Base-by-base conservation (phyloP, 2,888 invertebrate species). In the Choreutis nemorana region DNA sequence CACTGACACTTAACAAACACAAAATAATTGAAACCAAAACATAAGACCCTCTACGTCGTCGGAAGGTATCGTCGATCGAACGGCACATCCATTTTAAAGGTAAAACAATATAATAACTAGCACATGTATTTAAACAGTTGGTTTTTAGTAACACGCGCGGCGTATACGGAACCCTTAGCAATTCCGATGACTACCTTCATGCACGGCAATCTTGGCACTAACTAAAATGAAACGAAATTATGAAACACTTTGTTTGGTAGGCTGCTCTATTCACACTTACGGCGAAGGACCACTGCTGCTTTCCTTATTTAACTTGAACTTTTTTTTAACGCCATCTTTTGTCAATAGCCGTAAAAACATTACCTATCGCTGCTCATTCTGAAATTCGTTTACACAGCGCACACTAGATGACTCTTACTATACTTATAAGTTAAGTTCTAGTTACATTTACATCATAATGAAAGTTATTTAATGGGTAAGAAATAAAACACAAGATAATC, bases 111-210 rank as follows among this genome's bases (percentile, higher is more conserved):
- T 60, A 59, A 58, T 45, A 46, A 72, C 68, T 63, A 60, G 58
- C 70, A 71, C 67, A 67, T n/a, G 66, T 73, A 68, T 68, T 68
- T 67, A 55, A 64, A 72, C 77, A 75, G 73, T 70, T 75, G 75
- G 62, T 8, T 75, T 71, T 67, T 55, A 66, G 66, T 59, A 57
- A 60, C 72, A 62, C 70, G 65, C 61, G 64, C 54, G 51, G 57
- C 48, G 48, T 49, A 28, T 34, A 47, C 43, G 32, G n/a, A n/a
- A n/a, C n/a, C n/a, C n/a, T n/a, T n/a, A n/a, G n/a, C n/a, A n/a
- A n/a, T 36, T 28, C 31, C 37, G 37, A 42, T 48, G 41, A 39
- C 51, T 40, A 11, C 51, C 50, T 14, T 34, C 35, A 39, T 55
- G 39, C 50, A 35, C 41, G 44, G 55, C 53, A 63, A 60, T 63